Percentiles rank a stretch among this genome's conserved stretches.
phyloP scores from a whole-genome alignment of 92 coral and sea anemone species.

The Metridium senile region DNA sequence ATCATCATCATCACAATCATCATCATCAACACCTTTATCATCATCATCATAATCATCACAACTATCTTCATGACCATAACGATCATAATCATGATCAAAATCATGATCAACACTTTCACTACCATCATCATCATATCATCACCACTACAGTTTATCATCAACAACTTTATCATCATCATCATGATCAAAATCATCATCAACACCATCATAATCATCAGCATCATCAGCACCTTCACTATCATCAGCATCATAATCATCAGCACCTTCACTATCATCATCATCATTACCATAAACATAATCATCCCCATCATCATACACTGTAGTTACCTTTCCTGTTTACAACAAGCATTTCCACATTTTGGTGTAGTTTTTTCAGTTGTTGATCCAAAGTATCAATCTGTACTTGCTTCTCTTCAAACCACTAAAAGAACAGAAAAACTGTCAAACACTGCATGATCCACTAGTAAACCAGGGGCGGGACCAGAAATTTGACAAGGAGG shows the following conservation, averaged over 20 bases:
- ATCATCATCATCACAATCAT: neutral
- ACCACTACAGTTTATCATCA: neutral
- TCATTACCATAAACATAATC: neutral
- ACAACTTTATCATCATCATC: neutral
- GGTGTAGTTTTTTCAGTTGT: conserved; percentile 95
- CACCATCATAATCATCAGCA: neutral
- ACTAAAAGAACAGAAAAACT: conserved; percentile 42
- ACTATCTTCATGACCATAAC: neutral
- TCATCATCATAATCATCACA: neutral
- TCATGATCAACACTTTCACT: neutral
- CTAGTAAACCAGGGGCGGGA: too few relatives aligned
- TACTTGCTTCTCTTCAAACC: conserved; percentile 97
- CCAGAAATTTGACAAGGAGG: too few relatives aligned
- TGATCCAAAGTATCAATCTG: conserved; percentile 93
- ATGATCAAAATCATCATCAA: neutral
- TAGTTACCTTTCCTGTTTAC: conserved; percentile 77
- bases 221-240: too few relatives aligned
- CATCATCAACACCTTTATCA: neutral
- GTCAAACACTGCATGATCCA: neutral
- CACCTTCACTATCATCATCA: neutral
- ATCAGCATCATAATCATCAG: too few relatives aligned
- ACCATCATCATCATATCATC: too few relatives aligned
- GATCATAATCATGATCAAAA: neutral
- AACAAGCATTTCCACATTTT: conserved; percentile 82
- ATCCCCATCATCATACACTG: neutral